Conservation (phyloP, 2,797 vertebrate genomes). For the Hemibagrus guttatus region DNA sequence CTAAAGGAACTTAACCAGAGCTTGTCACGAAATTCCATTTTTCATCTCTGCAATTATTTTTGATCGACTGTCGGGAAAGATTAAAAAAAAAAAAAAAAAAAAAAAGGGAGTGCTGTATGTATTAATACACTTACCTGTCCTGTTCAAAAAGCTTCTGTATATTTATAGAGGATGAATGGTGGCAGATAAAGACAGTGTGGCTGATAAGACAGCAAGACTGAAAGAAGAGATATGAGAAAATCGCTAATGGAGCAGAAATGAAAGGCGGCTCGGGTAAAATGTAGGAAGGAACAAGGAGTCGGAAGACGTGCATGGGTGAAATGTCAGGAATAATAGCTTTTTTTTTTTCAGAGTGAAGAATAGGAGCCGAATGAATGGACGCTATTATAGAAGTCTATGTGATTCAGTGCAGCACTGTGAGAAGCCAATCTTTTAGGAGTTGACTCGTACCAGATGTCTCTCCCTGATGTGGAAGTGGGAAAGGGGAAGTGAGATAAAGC, state of each 20-base stretch:
- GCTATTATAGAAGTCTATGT: conserved; percentile 8
- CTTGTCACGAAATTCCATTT: neutral
- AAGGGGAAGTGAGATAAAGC: neutral
- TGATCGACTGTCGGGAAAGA: neutral
- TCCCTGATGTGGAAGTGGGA: neutral
- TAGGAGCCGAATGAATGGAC: neutral
- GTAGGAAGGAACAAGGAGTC: neutral
- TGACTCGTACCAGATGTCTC: neutral
- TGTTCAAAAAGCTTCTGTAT: neutral
- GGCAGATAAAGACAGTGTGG: neutral
- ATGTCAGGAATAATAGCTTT: conserved; percentile 27
- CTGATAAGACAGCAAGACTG: neutral
- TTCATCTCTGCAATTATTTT: neutral
- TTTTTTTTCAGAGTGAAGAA: neutral
- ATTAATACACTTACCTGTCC: neutral
- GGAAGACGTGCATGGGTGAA: neutral
- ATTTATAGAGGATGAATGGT: neutral
- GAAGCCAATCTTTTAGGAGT: neutral
- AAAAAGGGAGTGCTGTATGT: neutral
- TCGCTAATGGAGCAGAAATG: conserved; percentile 29
- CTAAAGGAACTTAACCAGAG: neutral
- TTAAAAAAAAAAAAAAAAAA: neutral
- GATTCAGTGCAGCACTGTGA: neutral
- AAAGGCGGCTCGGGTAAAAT: neutral
- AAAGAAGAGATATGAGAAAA: neutral